phyloP scores from a whole-genome alignment of 2,888 invertebrate species.

The Liopterus haemorrhoidalis region DNA sequence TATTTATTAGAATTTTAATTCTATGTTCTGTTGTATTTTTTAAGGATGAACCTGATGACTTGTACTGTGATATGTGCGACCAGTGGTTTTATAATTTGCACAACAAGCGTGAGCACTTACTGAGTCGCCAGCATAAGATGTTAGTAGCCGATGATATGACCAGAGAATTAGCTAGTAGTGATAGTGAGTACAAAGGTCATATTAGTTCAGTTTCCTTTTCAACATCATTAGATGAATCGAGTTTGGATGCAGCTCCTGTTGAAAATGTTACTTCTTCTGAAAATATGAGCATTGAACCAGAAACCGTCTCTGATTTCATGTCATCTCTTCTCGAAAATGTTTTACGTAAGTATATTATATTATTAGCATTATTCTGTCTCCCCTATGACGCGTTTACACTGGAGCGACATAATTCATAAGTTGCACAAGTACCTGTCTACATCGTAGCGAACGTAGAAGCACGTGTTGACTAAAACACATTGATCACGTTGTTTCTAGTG shows the following conservation, averaged over 20 bases:
- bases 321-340: conserved; percentile 39
- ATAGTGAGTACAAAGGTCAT: conserved; percentile 24
- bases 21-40: conserved; percentile 25
- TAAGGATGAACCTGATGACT: conserved; percentile 53
- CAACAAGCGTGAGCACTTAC: conserved; percentile 55
- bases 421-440: too few relatives aligned
- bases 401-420: too few relatives aligned
- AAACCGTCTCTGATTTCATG: conserved; percentile 42
- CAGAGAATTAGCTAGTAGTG: conserved; percentile 38
- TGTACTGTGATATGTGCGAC: conserved; percentile 54
- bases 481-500: too few relatives aligned
- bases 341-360: conserved; percentile 38
- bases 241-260: conserved; percentile 41
- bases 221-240: conserved; percentile 44
- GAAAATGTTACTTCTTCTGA: conserved; percentile 10
- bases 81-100: conserved; percentile 54
- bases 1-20: neutral
- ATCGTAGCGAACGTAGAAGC: too few relatives aligned
- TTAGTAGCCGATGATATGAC: conserved; percentile 44
- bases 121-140: conserved; percentile 52
- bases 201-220: conserved; percentile 31
- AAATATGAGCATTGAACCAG: conserved; percentile 25
- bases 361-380: too few relatives aligned
- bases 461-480: too few relatives aligned
- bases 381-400: too few relatives aligned